Percentiles rank a stretch among this genome's conserved stretches.
Conservation (phyloP, 2,888 invertebrate species). For the Pardosa pseudoannulata region DNA sequence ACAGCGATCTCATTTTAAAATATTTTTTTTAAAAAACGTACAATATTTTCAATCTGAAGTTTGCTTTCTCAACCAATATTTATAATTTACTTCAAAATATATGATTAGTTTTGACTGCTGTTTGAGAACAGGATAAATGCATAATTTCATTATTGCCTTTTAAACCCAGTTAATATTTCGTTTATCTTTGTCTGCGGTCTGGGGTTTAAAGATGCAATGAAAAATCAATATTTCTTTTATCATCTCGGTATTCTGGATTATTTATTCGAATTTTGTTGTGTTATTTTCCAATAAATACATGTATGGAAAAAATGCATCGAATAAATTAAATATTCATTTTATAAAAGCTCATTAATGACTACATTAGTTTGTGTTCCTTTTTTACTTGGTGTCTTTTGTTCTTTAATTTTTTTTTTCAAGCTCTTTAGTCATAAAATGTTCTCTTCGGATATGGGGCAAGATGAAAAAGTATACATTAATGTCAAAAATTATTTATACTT, state of each 20-base stretch:
- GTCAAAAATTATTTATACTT: no score
- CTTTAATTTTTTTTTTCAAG: not conserved
- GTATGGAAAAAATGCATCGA: not conserved
- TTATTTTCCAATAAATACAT: not conserved
- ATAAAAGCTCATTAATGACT: not conserved
- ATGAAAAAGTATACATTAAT: no score
- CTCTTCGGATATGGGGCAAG: no score
- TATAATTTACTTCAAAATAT: no score
- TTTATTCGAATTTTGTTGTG: not conserved
- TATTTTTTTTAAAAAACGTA: no score
- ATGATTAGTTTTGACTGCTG: no score
- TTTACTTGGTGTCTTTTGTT: not conserved
- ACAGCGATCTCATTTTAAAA: no score
- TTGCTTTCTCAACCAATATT: no score
- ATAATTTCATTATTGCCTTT: not conserved
- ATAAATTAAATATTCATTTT: not conserved
- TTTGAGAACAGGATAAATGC: no score
- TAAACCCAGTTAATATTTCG: not conserved
- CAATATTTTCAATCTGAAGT: no score
- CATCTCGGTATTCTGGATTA: not conserved
- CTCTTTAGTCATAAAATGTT: no score
- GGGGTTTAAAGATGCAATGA: not conserved
- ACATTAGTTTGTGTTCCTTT: not conserved
- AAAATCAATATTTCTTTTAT: not conserved
- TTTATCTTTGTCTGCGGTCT: not conserved